These are phyloP conservation scores for Umimayanthus chanpuru DNA, from an alignment of 92 coral and sea anemone genomes.

Conservation along the genomic window DNA sequence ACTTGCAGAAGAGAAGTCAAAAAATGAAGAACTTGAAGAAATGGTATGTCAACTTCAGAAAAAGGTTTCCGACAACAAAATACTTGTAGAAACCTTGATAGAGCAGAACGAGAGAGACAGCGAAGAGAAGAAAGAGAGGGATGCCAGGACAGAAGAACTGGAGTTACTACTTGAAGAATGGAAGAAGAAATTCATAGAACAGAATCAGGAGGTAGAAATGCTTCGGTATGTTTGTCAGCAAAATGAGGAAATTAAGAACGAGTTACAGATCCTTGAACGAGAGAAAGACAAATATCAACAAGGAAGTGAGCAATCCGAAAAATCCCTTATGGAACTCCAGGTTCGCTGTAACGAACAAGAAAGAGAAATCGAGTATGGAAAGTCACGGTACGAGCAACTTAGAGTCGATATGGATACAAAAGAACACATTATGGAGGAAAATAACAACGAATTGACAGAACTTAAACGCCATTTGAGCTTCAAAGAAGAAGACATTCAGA, in stretches of 20 bases:
- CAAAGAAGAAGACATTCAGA: constrained; percentile 34
- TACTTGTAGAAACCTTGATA: constrained; percentile 32
- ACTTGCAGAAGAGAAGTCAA: constrained; percentile 58
- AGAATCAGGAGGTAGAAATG: constrained; percentile 48
- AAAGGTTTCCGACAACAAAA: constrained; percentile 51
- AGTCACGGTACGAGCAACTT: constrained; percentile 31
- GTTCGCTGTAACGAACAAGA: constrained; percentile 25
- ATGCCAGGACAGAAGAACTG: constrained; percentile 34
- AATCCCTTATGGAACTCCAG: constrained; percentile 2
- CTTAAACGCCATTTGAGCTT: constrained; percentile 21
- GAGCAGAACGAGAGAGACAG: constrained; percentile 44
- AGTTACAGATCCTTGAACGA: constrained; percentile 55
- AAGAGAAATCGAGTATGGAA: constrained; percentile 36
- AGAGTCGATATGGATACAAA: constrained; percentile 46
- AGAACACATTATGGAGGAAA: constrained; percentile 61
- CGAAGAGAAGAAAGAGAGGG: constrained; percentile 48
- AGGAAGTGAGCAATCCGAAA: constrained; percentile 13
- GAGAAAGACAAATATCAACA: constrained; percentile 33
- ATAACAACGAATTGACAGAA: constrained; percentile 46
- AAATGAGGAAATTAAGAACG: constrained; percentile 56
- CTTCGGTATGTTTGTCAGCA: constrained; percentile 31
- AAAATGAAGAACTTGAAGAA: constrained; percentile 65
- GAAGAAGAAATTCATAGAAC: constrained; percentile 49
- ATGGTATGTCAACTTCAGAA: constrained; percentile 53
- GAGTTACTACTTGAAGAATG: constrained; percentile 47